A percentile compares a stretch with the other conserved stretches of the same genome.
phyloP scores from a whole-genome alignment of 2,888 invertebrate genomes.

The Diarsia mendica region DNA sequence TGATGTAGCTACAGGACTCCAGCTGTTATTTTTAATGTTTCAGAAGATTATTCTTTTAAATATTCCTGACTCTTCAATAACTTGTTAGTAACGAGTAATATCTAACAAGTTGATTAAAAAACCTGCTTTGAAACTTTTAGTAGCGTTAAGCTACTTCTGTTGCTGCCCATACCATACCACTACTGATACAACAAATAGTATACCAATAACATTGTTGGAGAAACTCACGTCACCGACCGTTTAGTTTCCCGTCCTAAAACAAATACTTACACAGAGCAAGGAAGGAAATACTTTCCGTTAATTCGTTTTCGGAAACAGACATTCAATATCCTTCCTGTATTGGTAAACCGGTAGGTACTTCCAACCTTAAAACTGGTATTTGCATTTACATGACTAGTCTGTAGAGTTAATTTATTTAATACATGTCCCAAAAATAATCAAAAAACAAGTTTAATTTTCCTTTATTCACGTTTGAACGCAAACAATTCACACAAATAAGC shows the following conservation, averaged over 20 bases:
- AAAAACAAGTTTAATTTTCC: neutral
- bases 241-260: conserved; percentile 11
- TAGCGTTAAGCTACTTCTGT: too few relatives aligned
- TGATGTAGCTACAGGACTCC: too few relatives aligned
- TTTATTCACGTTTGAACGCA: neutral
- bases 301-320: neutral
- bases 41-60: too few relatives aligned
- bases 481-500: neutral
- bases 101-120: too few relatives aligned
- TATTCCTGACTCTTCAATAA: too few relatives aligned
- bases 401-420: neutral
- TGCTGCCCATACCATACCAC: too few relatives aligned
- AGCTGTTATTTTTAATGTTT: too few relatives aligned
- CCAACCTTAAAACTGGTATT: neutral
- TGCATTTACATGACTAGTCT: neutral
- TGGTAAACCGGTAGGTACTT: neutral
- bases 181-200: too few relatives aligned
- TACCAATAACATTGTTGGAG: neutral
- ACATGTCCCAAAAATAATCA: neutral
- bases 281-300: conserved; percentile 25
- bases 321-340: conserved; percentile 1
- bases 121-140: too few relatives aligned
- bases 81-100: too few relatives aligned
- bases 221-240: neutral
- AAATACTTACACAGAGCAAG: neutral